phyloP scores from a whole-genome alignment of 2,113 vertebrate species.

The Hippocampus zosterae region DNA sequence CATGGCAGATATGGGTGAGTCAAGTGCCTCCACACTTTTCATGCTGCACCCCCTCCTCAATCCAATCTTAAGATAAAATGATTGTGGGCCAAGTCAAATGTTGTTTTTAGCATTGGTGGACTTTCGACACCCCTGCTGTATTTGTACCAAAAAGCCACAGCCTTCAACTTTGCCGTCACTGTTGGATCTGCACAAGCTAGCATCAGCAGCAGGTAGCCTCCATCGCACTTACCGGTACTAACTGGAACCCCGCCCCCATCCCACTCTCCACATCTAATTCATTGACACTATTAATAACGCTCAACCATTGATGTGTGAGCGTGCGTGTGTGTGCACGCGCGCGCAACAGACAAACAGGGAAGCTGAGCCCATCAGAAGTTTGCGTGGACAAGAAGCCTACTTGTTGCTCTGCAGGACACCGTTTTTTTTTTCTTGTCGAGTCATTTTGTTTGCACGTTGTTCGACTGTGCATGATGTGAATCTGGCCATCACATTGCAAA shows the following conservation, averaged over 20 bases:
- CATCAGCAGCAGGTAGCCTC: constrained; percentile 15
- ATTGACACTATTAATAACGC: constrained; percentile 36
- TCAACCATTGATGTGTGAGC: constrained; percentile 9
- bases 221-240: constrained; percentile 51
- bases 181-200: constrained; percentile 15
- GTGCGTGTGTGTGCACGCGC: neutral
- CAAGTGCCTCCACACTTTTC: too few species aligned
- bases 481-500: neutral
- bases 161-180: neutral
- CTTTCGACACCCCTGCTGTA: neutral
- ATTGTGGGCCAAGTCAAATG: neutral
- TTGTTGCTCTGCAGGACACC: constrained; percentile 12
- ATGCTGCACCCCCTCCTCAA: too few species aligned
- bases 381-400: neutral
- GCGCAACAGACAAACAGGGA: constrained; percentile 53
- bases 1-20: too few species aligned
- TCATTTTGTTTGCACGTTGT: constrained; percentile 43
- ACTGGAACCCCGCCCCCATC: constrained; percentile 28
- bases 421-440: neutral
- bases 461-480: constrained; percentile 10
- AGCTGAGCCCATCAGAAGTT: constrained; percentile 16
- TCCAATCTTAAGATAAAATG: too few species aligned
- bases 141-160: constrained; percentile 5
- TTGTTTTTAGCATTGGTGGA: neutral
- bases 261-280: constrained; percentile 31